A percentile compares a stretch with the other conserved stretches of the same genome.
Conservation (phyloP, 2,888 invertebrate genomes). For the Ormyrus pomaceus region DNA sequence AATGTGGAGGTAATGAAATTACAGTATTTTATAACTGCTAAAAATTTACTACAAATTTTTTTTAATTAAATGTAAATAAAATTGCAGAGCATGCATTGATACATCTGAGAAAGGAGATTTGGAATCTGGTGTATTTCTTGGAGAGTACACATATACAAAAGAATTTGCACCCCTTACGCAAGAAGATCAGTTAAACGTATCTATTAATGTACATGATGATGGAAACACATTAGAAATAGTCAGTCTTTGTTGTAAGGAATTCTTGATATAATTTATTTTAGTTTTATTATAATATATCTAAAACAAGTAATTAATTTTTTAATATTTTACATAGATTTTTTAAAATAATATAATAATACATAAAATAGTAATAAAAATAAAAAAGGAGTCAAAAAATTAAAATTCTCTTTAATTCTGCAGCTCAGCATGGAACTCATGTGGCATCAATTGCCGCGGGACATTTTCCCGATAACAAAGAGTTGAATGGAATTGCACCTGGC, state of each 20-base stretch:
- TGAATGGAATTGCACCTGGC: slow-evolving; percentile 97
- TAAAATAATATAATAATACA: neutral
- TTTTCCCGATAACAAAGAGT: slow-evolving; percentile 90
- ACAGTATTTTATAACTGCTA: slow-evolving; percentile 11
- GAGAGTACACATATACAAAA: slow-evolving; percentile 87
- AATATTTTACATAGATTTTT: neutral
- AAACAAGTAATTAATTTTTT: neutral
- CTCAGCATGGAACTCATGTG: slow-evolving; percentile 98
- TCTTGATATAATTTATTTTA: slow-evolving; percentile 29
- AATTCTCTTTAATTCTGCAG: slow-evolving; percentile 75
- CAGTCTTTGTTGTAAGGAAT: slow-evolving; percentile 91
- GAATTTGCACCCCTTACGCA: slow-evolving; percentile 87
- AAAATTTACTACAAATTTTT: slow-evolving; percentile 2
- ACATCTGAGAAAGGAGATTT: slow-evolving; percentile 90
- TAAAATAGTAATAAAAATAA: slow-evolving; percentile 8
- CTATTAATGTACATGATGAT: slow-evolving; percentile 93
- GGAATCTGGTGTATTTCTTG: slow-evolving; percentile 85
- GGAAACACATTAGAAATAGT: slow-evolving; percentile 95
- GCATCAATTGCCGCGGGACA: slow-evolving; percentile 96
- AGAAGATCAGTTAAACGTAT: slow-evolving; percentile 89
- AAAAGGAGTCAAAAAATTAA: slow-evolving; percentile 3
- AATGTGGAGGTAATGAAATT: slow-evolving; percentile 84
- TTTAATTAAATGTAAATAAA: slow-evolving; percentile 14
- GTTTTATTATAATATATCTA: neutral
- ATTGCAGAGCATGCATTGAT: slow-evolving; percentile 86